Percentiles rank a stretch among this genome's conserved stretches.
Conservation (phyloP, 2,797 vertebrate genomes). For the Sebastes reedi region DNA sequence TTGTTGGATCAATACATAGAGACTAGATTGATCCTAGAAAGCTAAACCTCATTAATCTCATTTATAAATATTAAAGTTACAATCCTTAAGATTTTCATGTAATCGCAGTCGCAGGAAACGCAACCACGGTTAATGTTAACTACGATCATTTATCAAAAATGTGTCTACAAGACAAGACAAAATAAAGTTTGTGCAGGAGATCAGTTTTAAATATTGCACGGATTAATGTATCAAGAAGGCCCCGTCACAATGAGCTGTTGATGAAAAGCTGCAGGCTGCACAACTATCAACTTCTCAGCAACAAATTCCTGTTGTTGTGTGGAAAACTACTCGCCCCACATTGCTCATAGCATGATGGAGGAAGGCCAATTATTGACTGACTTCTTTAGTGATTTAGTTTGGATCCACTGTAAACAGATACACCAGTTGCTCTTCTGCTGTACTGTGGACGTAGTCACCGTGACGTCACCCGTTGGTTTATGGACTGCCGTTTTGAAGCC, state of each 20-base stretch:
- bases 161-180: background rate
- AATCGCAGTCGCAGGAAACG: background rate
- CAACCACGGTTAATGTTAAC: background rate
- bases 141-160: background rate
- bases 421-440: background rate
- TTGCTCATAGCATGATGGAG: background rate
- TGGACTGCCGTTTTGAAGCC: too few species aligned
- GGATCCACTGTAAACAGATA: background rate
- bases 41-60: background rate
- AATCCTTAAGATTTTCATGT: background rate
- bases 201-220: background rate
- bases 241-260: background rate
- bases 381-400: background rate
- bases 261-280: background rate
- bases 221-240: background rate
- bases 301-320: background rate
- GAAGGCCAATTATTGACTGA: background rate
- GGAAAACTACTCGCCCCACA: background rate
- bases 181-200: background rate
- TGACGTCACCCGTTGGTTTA: too few species aligned
- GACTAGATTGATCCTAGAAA: background rate
- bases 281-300: background rate
- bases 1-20: constrained; percentile 16
- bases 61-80: background rate
- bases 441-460: background rate